Conservation (phyloP, 1,140 invertebrate genomes). For the Cyclargus thomasi region DNA sequence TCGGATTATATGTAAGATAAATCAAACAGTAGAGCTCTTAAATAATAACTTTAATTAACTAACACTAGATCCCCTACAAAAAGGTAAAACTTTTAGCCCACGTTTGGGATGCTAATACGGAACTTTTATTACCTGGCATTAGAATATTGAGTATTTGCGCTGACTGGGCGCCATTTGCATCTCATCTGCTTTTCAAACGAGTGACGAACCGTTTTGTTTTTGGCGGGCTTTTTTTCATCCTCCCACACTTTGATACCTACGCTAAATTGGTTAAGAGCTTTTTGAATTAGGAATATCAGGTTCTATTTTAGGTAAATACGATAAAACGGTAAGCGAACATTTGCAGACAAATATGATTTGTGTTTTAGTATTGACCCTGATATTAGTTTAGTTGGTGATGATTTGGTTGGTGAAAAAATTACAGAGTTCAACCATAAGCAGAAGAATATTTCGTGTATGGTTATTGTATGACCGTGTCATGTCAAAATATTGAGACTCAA, state of each 20-base stretch:
- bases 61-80: neutral
- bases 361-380: neutral
- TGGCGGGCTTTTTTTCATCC: neutral
- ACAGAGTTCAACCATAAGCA: too few relatives aligned
- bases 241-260: neutral
- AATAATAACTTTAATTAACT: too few relatives aligned
- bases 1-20: too few relatives aligned
- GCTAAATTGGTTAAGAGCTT: neutral
- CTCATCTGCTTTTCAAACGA: conserved; percentile 24
- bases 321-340: neutral
- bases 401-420: too few relatives aligned
- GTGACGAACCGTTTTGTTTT: conserved; percentile 17
- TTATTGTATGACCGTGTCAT: too few relatives aligned
- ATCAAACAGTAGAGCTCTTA: too few relatives aligned
- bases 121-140: conserved; percentile 22
- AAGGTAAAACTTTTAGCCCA: conserved; percentile 17
- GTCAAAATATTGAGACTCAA: too few relatives aligned
- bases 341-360: neutral
- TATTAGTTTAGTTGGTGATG: too few relatives aligned
- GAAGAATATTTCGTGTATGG: too few relatives aligned
- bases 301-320: neutral
- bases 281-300: neutral
- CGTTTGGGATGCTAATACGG: conserved; percentile 22
- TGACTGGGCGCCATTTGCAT: conserved; percentile 22
- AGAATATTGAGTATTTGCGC: conserved; percentile 23